A percentile compares a stretch with the other conserved stretches of the same genome.
Evolutionary conservation across 1,140 invertebrate genomes (phyloP).

Genomic region (Drosophila kikkawai): DNA sequence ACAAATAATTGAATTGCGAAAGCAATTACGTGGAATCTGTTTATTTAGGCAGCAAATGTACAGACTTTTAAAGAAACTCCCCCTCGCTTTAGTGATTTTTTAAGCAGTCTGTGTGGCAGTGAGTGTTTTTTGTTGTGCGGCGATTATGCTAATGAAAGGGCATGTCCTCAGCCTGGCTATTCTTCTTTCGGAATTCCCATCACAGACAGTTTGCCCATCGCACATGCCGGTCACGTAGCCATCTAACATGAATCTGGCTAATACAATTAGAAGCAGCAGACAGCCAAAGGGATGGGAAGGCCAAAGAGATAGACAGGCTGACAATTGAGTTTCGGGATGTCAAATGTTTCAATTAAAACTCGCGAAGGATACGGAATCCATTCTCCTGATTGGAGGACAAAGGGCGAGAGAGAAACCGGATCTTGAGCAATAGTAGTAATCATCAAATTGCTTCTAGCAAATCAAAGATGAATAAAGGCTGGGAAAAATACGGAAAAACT

Average conservation of each 20-base stretch:
- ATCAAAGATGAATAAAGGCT: slow-evolving; percentile 44
- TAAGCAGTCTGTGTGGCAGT: background rate
- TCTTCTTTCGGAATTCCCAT: slow-evolving; percentile 2
- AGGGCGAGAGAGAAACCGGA: background rate
- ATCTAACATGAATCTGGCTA: slow-evolving; percentile 51
- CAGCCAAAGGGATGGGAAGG: slow-evolving; percentile 13
- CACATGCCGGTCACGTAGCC: slow-evolving; percentile 58
- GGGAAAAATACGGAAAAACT: background rate
- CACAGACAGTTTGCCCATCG: slow-evolving; percentile 10
- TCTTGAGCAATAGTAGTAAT: slow-evolving; percentile 24
- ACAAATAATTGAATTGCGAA: slow-evolving; percentile 74
- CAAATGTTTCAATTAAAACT: slow-evolving; percentile 76
- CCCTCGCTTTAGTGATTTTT: background rate
- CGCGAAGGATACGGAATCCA: slow-evolving; percentile 29
- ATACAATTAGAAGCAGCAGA: slow-evolving; percentile 67
- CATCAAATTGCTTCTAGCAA: slow-evolving; percentile 35
- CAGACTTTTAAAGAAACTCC: slow-evolving; percentile 27
- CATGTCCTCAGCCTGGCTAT: slow-evolving; percentile 38
- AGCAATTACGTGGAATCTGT: slow-evolving; percentile 77
- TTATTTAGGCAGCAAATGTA: slow-evolving; percentile 64
- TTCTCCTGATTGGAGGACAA: slow-evolving; percentile 16
- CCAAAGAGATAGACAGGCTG: slow-evolving; percentile 13
- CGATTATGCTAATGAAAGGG: slow-evolving; percentile 76
- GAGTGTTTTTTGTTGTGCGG: slow-evolving; percentile 41
- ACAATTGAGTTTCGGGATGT: slow-evolving; percentile 17